Evolutionary conservation across 2,888 invertebrate genomes (phyloP).

Genomic region (Resseliella maxima): DNA sequence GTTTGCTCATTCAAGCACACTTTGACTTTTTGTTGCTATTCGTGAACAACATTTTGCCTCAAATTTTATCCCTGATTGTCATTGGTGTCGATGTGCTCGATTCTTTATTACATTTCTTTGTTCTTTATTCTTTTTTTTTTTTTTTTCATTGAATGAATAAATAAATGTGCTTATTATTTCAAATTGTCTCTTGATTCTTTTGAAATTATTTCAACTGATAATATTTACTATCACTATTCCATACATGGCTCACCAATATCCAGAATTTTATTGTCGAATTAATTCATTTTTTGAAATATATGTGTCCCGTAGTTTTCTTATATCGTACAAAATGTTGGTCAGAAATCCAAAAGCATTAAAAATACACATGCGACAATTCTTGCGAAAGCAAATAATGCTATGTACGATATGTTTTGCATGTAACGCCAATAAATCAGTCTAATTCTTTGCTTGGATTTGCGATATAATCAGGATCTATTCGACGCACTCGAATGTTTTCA

Average conservation of each 20-base stretch:
- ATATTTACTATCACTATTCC: too few relatives aligned
- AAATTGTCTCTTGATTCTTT: not conserved
- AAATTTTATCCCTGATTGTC: conserved; percentile 1
- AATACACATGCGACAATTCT: too few relatives aligned
- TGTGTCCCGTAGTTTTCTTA: too few relatives aligned
- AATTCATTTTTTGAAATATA: too few relatives aligned
- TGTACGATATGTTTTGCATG: not conserved
- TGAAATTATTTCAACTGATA: not conserved
- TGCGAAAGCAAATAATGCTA: too few relatives aligned
- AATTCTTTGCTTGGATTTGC: not conserved
- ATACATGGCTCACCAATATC: too few relatives aligned
- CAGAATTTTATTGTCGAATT: too few relatives aligned
- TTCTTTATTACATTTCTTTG: conserved; percentile 27
- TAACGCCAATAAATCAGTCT: not conserved
- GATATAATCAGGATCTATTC: not conserved
- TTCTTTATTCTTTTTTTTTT: not conserved
- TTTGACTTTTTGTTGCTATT: not conserved
- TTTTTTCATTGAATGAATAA: conserved; percentile 15
- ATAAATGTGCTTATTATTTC: not conserved
- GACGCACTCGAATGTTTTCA: not conserved
- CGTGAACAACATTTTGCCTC: not conserved
- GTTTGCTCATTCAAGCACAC: conserved; percentile 31
- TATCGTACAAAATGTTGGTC: not conserved
- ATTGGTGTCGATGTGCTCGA: conserved; percentile 31
- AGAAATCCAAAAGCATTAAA: not conserved